Evolutionary conservation across 2,113 vertebrate species (phyloP), one percentile per base, ranked within the genome.

Genomic region (Balaeniceps rex): DNA sequence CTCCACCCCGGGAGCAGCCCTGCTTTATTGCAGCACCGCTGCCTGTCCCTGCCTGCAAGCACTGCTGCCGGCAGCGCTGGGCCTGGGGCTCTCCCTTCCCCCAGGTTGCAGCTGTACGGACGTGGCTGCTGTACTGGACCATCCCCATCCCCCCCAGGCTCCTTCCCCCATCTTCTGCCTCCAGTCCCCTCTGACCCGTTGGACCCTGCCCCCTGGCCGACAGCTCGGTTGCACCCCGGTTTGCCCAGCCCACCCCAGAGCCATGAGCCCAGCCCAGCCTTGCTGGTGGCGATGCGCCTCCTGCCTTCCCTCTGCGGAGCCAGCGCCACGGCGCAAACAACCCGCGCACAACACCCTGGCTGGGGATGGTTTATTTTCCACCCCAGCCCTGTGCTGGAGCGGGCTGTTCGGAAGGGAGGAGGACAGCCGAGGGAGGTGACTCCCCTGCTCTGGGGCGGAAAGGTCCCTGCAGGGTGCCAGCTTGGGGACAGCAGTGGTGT

Each of bases 251-350:
- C 14, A 3, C 33, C 66, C 61, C 14, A 2, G 71, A 47, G 42
- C 42, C 9, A 1, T 3, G 24, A 52, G 38, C 38, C 38, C 60
- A 52, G 38, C 38, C 38, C 60, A 36, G 58, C 36, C 19, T 38
- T 9, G 36, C 63, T 2, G 4, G 23, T 8, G 10, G 33, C 1
- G 0, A 11, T 23, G 52, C 6, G 7, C 44, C 23, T 52, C 6
- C 4, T 24, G 72, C 23, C 58, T 22, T 80, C 68, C 36, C 24
- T 52, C 6, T 0, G 1, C 29, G 1, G 33, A 40, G 28, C 69
- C 7, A 4, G 16, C 31, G 34, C 33, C 11, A 4, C 3, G 14
- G 40, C 36, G 29, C 51, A 31, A 17, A 9, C 25, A 21, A 18
- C 24, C 25, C 10, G 13, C 15, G 21, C 3, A 0, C 33, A n/a